Evolutionary conservation across 1,140 invertebrate genomes (phyloP), one percentile per base, ranked within the genome.

Genomic region (Micrasema minimum): DNA sequence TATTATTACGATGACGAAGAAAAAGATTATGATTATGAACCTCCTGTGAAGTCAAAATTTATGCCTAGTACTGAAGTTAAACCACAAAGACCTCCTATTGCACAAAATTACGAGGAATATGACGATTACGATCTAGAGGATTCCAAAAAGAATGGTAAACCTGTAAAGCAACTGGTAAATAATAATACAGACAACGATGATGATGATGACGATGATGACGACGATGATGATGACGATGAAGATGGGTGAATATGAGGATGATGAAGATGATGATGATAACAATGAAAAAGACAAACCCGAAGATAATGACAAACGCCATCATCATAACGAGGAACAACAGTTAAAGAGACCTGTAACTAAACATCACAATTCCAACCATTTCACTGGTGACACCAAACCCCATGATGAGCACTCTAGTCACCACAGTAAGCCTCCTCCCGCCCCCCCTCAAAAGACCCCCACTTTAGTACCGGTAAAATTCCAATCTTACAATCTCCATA

Each of bases 51-150:
- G 78, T 85, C 87, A 4, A 84, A 86, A 62, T 88, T 87, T 71
- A 87, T 87, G 86, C 87, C 87, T 4, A 87, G 85, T 80, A 84
- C 86, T 5, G 87, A 88, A 80, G 82, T 85, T 0, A 84, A 78
- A 71, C 83, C 83, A 31, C 81, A 83, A 72, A 77, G 83, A 66
- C 83, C 83, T 12, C 78, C 77, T 0, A 84, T 85, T 79, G 83
- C 83, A 26, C 83, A 83, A 76, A 85, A 85, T 69, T 81, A 86
- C 73, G 78, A 85, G 73, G 82, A 85, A 76, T 84, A 85, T 71
- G 82, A 84, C 59, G 83, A 79, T 69, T 72, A 75, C 41, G 77
- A 83, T 14, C 38, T 45, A 9, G 46, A 72, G 20, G 38, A 43
- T 22, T 18, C 16, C 2, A 71, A 68, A 37, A 31, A 67, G 14